Percentiles rank a stretch among this genome's conserved stretches.
Evolutionary conservation across 35 echinoderm and acorn worm genomes (phyloP).

Genomic region (Amphiura filiformis): DNA sequence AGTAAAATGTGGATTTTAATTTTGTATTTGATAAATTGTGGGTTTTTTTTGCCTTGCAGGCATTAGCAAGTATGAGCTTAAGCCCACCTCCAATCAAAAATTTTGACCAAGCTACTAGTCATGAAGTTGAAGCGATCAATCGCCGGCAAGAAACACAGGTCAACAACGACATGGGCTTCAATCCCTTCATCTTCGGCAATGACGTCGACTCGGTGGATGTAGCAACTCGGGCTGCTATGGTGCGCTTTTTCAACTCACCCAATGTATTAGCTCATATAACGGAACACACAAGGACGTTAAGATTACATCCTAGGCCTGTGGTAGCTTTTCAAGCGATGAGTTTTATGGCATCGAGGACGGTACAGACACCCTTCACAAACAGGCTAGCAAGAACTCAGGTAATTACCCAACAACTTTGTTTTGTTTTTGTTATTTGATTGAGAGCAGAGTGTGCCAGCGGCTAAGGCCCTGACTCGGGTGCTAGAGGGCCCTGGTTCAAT

Average conservation of each 20-base stretch:
- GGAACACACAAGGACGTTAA: slow-evolving; percentile 86
- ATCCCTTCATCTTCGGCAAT: slow-evolving; percentile 89
- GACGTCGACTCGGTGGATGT: slow-evolving; percentile 96
- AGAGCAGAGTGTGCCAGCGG: too few relatives aligned
- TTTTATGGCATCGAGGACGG: slow-evolving; percentile 71
- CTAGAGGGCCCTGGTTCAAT: too few relatives aligned
- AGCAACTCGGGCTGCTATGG: slow-evolving; percentile 91
- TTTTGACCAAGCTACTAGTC: slow-evolving; percentile 79
- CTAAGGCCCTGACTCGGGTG: too few relatives aligned
- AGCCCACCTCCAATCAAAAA: slow-evolving; percentile 82
- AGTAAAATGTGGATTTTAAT: too few relatives aligned
- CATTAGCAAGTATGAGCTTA: slow-evolving; percentile 70
- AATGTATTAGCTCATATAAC: slow-evolving; percentile 81
- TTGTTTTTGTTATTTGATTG: too few relatives aligned
- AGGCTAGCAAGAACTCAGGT: slow-evolving; percentile 73
- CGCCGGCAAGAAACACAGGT: slow-evolving; percentile 33
- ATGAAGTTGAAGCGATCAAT: slow-evolving; percentile 69
- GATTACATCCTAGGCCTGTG: slow-evolving; percentile 89
- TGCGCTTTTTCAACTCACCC: slow-evolving; percentile 80
- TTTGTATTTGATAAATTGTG: too few relatives aligned
- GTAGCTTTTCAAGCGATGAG: slow-evolving; percentile 84
- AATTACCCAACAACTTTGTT: too few relatives aligned
- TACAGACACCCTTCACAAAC: slow-evolving; percentile 60
- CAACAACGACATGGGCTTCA: slow-evolving; percentile 64
- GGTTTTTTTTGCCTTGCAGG: too few relatives aligned